These are phyloP conservation scores for Sylvia borin DNA, from an alignment of 2,797 vertebrate genomes.

Conservation along the genomic window DNA sequence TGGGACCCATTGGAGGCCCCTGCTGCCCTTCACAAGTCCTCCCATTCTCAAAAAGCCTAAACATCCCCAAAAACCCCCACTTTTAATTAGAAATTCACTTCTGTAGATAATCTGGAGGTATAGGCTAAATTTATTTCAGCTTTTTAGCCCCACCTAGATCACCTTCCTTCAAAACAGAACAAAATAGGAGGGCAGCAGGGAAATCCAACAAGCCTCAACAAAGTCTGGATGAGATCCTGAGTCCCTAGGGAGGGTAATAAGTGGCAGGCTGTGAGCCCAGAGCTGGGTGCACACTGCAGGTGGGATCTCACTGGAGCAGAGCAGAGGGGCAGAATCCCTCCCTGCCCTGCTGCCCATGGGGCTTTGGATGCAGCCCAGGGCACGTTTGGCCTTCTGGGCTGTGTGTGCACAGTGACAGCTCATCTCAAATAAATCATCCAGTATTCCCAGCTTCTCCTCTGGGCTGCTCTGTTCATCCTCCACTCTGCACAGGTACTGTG, in stretches of 20 bases:
- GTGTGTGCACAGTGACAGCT: accelerated
- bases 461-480: background rate
- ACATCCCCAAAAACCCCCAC: background rate
- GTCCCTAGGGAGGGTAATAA: background rate
- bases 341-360: accelerated
- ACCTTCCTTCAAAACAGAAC: background rate
- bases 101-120: background rate
- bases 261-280: background rate
- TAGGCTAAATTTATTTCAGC: background rate
- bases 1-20: accelerated
- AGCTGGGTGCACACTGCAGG: background rate
- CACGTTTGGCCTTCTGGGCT: accelerated
- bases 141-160: background rate
- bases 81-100: background rate
- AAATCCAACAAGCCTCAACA: background rate
- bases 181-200: background rate
- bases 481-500: background rate
- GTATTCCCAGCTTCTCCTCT: accelerated
- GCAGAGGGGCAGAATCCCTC: background rate
- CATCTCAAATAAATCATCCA: background rate
- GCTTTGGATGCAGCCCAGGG: background rate
- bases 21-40: background rate
- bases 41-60: background rate
- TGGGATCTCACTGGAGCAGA: background rate
- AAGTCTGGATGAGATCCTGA: background rate